Percentiles rank a stretch among this genome's conserved stretches.
These are phyloP conservation scores for Ichneumon xanthorius DNA, from an alignment of 2,888 invertebrate genomes.

Conservation along the genomic window DNA sequence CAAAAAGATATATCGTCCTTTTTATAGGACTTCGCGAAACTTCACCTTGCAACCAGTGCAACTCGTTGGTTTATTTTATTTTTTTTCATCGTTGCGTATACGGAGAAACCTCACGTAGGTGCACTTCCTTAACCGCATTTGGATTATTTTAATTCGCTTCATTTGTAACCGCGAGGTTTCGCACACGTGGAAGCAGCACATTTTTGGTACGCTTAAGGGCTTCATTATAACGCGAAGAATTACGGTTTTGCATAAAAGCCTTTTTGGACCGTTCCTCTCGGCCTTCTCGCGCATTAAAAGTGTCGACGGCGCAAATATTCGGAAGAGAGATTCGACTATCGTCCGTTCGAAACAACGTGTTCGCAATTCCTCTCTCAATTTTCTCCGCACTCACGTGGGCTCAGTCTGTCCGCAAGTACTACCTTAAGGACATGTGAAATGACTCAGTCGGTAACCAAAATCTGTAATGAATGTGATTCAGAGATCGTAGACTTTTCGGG, in stretches of 20 bases:
- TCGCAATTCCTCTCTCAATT: too few species aligned
- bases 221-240: constrained; percentile 10
- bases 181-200: constrained; percentile 1
- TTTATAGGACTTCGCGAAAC: constrained; percentile 16
- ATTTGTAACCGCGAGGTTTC: constrained; percentile 18
- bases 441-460: too few species aligned
- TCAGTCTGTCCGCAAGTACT: too few species aligned
- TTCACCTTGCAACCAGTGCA: neutral
- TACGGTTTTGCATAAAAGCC: neutral
- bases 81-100: neutral
- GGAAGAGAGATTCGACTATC: too few species aligned
- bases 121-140: constrained; percentile 14
- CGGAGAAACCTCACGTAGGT: neutral
- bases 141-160: constrained; percentile 46
- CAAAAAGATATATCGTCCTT: constrained; percentile 24
- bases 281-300: too few species aligned
- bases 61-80: neutral
- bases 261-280: neutral
- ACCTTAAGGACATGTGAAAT: too few species aligned
- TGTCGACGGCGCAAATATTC: too few species aligned
- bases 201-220: constrained; percentile 18
- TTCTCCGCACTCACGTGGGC: too few species aligned
- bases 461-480: too few species aligned
- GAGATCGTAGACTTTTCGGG: too few species aligned
- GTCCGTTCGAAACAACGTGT: too few species aligned